Evolutionary conservation across 2,888 invertebrate genomes (phyloP), one percentile per base, ranked within the genome.

Genomic region (Podabrus alpinus): DNA sequence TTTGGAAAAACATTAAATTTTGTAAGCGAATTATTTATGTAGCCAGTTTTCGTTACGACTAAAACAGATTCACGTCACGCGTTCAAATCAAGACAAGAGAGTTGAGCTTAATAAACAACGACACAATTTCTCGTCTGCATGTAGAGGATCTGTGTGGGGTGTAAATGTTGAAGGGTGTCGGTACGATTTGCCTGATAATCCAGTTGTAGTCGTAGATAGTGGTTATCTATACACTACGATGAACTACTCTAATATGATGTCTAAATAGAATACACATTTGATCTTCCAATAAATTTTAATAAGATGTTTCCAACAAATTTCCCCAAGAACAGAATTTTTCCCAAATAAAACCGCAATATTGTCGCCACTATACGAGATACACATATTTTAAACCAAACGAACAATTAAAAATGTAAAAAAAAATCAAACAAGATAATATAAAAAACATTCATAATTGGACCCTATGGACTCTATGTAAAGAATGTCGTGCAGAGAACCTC

Each of bases 61-160:
- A 78, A 71, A 78, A 75, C 74, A 76, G 73, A 80, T 80, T 80
- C 80, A 72, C 77, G 77, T 80, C 80, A 80, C 80, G 80, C 77
- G 77, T 79, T 76, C 76, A 77, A 80, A 79, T 78, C 80, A 77
- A 77, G 80, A 78, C 79, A 74, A 77, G 73, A 75, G 78, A 64
- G 62, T 70, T 71, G 77, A 80, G 78, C 78, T 80, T 80, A 79
- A 79, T 80, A 80, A 79, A 79, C 79, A 80, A 80, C 78, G 78
- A 77, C 75, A 78, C 80, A 78, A 76, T 79, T 79, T 80, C 79
- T 76, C 76, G 77, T 78, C 74, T 77, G 74, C 69, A 74, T 74
- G 76, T 76, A 67, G 73, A 71, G 74, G 76, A 69, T 73, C 74
- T 73, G 4, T 72, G 72, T 74, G 70, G 76, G 77, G 72, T 75